Base-by-base conservation (phyloP, 30 jellyfish, hydroid and myxozoan genomes). In the Phacellophora camtschatica region DNA sequence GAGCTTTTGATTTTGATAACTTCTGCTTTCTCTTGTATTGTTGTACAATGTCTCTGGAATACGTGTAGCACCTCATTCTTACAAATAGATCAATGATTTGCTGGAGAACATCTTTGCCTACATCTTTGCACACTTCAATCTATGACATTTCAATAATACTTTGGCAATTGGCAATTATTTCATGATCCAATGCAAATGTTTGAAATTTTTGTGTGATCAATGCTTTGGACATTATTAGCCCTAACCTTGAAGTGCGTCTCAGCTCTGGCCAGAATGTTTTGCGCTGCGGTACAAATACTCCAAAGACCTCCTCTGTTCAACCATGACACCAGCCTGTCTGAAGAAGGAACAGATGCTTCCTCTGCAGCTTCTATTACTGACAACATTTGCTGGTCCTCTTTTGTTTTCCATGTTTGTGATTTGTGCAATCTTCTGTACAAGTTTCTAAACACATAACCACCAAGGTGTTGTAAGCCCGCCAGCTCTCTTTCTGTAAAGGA, bases 291-390 rank as follows among this genome's bases (percentile, higher is more conserved):
- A 24, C 5, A 63, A 63, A 63, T 63, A 24, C 77, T 63, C 77
- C 77, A 63, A 22, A 63, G 77, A 22, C 77, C 77, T 24, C 57
- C 77, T 63, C 57, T 32, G 77, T 63, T 63, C n/a, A 63, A 63
- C 56, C 77, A 63, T 23, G 77, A 22, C 46, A 63, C 77, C 24
- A 63, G 77, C 77, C 54, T 63, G 29, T 63, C 77, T 13, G 77
- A 63, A 4, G 46, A 15, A 9, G 77, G 77, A 63, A 63, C 56
- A 32, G 46, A 22, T 9, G 12, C 77, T 32, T 63, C 54, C 55
- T 63, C 33, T 63, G 77, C 57, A 63, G 77, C 77, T 63, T 63
- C 77, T 11, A 63, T 32, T 32, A 63, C 57, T 22, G 77, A 63
- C 48, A 63, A 36, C 48, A 63, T 63, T 63, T 30, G 54, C 48